Evolutionary conservation across 1,140 invertebrate genomes (phyloP).

Genomic region (Orussus abietinus): DNA sequence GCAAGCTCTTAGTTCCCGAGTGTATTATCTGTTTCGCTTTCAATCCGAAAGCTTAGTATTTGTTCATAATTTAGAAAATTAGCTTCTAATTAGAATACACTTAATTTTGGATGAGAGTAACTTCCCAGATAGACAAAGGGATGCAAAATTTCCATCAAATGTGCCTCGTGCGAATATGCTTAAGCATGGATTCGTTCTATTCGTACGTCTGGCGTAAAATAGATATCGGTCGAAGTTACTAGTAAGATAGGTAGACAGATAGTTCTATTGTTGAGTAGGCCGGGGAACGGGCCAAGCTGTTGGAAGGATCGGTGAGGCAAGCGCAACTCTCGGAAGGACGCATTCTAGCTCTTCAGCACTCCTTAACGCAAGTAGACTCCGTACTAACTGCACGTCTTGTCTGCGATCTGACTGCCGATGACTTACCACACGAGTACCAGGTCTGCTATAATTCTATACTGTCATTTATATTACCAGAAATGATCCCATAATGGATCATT

Average conservation of each 20-base stretch:
- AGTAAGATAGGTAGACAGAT: constrained; percentile 2
- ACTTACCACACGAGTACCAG: constrained; percentile 77
- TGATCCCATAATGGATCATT: too few species aligned
- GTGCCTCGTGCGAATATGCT: too few species aligned
- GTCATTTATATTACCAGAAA: constrained; percentile 8
- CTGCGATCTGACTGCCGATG: constrained; percentile 75
- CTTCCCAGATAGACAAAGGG: too few species aligned
- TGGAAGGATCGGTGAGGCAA: constrained; percentile 73
- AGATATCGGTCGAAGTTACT: too few species aligned
- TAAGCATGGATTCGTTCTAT: too few species aligned
- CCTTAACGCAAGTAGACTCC: constrained; percentile 68
- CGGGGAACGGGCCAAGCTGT: constrained; percentile 63
- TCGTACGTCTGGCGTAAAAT: too few species aligned
- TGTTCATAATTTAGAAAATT: constrained; percentile 21
- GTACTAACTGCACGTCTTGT: constrained; percentile 70
- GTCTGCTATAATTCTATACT: constrained; percentile 50
- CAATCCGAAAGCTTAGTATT: too few species aligned
- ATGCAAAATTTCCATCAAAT: too few species aligned
- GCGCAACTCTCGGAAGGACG: constrained; percentile 76
- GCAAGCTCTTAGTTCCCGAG: too few species aligned
- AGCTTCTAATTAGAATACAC: too few species aligned
- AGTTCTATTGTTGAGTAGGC: constrained; percentile 56
- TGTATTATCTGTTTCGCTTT: too few species aligned
- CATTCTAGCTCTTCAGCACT: constrained; percentile 72
- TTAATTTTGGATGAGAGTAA: too few species aligned